A percentile compares a stretch with the other conserved stretches of the same genome.
Conservation (phyloP, 2,888 invertebrate species). For the Cepaea hortensis region DNA sequence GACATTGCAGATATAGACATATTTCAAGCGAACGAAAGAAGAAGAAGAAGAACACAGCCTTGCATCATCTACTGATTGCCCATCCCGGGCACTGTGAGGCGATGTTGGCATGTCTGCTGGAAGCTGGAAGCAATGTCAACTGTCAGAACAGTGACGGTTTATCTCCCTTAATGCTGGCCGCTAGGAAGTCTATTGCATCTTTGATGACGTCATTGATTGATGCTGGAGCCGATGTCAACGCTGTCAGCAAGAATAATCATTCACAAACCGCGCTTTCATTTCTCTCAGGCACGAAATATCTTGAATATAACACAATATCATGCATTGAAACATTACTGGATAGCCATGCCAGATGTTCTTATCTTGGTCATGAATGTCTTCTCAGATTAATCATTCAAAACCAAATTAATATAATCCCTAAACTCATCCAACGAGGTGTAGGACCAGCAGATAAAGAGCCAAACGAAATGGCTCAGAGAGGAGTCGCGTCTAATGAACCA, state of each 20-base stretch:
- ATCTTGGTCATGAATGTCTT: background rate
- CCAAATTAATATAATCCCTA: background rate
- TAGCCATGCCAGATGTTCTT: background rate
- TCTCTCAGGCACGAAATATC: background rate
- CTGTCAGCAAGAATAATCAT: background rate
- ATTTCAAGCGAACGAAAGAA: too few species aligned
- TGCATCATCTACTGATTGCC: background rate
- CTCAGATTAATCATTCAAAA: background rate
- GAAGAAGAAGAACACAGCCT: background rate
- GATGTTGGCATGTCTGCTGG: background rate
- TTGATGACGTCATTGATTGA: background rate
- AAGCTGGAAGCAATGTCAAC: background rate
- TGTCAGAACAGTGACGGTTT: background rate
- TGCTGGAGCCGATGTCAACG: conserved; percentile 1
- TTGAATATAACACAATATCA: background rate
- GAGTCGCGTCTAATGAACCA: background rate
- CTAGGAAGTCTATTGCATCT: background rate
- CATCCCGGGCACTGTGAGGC: background rate
- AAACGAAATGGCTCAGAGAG: background rate
- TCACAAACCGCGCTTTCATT: background rate
- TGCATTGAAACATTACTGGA: background rate
- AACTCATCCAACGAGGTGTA: background rate
- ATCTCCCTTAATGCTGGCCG: conserved; percentile 2
- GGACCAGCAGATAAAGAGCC: background rate
- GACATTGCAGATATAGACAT: too few species aligned